Conservation (phyloP, 2,797 vertebrate genomes). For the Paramormyrops hopkinsi region DNA sequence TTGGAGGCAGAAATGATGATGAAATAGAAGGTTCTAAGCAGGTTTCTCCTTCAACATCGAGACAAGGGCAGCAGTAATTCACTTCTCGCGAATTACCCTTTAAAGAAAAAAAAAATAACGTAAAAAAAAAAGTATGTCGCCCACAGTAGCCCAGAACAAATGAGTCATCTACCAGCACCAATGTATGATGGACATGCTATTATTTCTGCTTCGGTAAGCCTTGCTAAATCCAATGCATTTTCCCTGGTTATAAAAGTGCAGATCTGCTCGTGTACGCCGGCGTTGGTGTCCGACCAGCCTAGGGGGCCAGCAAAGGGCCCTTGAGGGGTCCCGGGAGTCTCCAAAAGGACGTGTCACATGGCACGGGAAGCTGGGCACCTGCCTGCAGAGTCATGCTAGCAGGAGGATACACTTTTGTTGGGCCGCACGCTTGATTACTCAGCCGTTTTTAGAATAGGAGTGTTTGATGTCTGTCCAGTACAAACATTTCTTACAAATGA, state of each 20-base stretch:
- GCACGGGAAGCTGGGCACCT: neutral
- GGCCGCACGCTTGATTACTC: neutral
- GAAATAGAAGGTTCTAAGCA: neutral
- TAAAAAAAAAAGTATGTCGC: neutral
- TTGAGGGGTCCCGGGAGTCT: neutral
- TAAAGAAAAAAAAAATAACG: neutral
- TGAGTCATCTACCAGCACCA: neutral
- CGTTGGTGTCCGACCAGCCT: neutral
- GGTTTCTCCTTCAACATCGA: neutral
- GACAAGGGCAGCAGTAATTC: constrained; percentile 8
- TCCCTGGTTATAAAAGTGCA: neutral
- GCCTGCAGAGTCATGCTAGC: neutral
- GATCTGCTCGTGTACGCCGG: neutral
- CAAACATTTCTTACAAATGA: neutral
- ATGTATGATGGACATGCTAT: constrained; percentile 5
- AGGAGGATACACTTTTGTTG: neutral
- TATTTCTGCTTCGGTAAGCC: neutral
- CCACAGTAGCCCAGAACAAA: constrained; percentile 4
- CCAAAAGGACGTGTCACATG: neutral
- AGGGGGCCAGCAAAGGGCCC: neutral
- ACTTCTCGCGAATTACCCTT: neutral
- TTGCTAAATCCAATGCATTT: neutral
- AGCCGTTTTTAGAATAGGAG: neutral
- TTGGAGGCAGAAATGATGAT: neutral
- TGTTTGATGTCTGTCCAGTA: constrained; percentile 10